phyloP scores from a whole-genome alignment of 2,113 vertebrate species.

The Cryptotis parvus region DNA sequence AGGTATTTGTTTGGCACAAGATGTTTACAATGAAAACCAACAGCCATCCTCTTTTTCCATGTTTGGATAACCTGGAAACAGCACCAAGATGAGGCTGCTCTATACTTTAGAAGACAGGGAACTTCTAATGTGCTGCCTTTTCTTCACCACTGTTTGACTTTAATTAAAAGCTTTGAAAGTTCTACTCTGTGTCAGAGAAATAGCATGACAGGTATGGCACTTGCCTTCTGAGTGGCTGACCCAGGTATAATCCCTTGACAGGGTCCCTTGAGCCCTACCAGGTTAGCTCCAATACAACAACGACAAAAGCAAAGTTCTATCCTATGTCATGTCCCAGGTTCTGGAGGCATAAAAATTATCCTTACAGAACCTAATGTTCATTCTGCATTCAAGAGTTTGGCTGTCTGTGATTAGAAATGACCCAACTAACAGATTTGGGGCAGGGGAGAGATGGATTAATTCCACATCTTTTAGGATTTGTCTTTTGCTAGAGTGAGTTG shows the following conservation, averaged over 20 bases:
- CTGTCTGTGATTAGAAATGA: conserved; percentile 67
- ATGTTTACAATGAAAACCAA: conserved; percentile 71
- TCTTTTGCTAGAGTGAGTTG: conserved; percentile 41
- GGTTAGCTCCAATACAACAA: too few species aligned
- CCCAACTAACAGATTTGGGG: conserved; percentile 52
- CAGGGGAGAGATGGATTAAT: neutral
- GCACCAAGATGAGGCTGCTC: neutral
- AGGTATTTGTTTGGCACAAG: conserved; percentile 66
- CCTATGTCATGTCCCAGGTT: neutral
- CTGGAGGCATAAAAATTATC: conserved; percentile 1
- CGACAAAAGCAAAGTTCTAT: neutral
- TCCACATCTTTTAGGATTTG: conserved; percentile 17
- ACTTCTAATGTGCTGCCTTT: conserved; percentile 23
- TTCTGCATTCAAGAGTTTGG: conserved; percentile 39
- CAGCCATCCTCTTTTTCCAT: conserved; percentile 60
- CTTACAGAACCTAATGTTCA: neutral
- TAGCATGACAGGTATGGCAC: too few species aligned
- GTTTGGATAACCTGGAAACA: conserved; percentile 40
- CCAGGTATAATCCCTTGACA: too few species aligned
- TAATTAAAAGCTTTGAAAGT: neutral
- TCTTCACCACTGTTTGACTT: neutral
- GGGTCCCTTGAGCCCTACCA: too few species aligned
- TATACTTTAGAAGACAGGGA: neutral
- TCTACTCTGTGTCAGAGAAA: neutral
- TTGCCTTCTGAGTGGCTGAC: too few species aligned